phyloP scores from a whole-genome alignment of 2,888 invertebrate genomes.

The Monopis laevigella region DNA sequence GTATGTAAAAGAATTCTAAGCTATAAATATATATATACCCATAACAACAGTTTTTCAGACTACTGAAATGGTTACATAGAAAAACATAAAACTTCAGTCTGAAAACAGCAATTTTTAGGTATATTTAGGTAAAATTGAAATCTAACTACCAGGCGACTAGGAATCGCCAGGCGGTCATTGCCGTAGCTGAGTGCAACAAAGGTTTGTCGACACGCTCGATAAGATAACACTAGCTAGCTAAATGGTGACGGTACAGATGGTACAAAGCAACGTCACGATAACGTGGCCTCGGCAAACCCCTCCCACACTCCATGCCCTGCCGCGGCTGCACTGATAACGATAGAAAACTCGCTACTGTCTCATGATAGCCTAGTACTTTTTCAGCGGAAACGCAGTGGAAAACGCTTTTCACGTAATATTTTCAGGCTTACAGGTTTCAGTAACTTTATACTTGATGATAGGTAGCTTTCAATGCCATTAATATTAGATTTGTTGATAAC shows the following conservation, averaged over 20 bases:
- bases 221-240: constrained; percentile 41
- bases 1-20: too few species aligned
- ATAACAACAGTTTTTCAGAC: too few species aligned
- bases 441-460: too few species aligned
- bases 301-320: constrained; percentile 24
- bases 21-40: too few species aligned
- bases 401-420: constrained; percentile 23
- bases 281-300: constrained; percentile 27
- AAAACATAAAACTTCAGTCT: too few species aligned
- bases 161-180: background rate
- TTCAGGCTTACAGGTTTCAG: too few species aligned
- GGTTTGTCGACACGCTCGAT: constrained; percentile 29
- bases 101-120: constrained; percentile 20
- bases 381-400: constrained; percentile 43
- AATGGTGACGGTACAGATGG: constrained; percentile 30
- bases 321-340: constrained; percentile 42
- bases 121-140: constrained; percentile 33
- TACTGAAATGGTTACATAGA: too few species aligned
- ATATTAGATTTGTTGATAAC: too few species aligned
- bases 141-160: constrained; percentile 2
- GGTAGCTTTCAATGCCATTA: too few species aligned
- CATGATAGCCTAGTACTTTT: constrained; percentile 59
- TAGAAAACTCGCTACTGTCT: constrained; percentile 35
- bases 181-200: constrained; percentile 9
- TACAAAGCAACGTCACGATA: constrained; percentile 32